Evolutionary conservation across 2,797 vertebrate genomes (phyloP), one percentile per base, ranked within the genome.

Genomic region (Tolypeutes matacus): DNA sequence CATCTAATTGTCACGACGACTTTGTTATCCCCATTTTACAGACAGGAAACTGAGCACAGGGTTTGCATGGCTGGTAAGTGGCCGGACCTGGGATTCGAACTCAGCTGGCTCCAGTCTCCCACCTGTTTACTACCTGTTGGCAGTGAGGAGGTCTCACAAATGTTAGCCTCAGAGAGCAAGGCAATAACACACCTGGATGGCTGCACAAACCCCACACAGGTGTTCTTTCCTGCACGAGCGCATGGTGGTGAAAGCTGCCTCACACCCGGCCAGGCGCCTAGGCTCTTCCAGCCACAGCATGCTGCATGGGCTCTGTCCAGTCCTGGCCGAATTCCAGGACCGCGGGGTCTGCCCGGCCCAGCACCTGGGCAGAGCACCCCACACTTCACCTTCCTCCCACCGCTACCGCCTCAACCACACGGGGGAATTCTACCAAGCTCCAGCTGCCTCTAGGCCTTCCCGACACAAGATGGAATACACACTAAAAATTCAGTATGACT

Each of bases 361-460:
- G 49, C 21, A 56, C 13, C 67, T 1, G 18, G 12, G 51, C 36
- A 56, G 36, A n/a, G 36, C 34, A 65, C n/a, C 53, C 75, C 27
- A 3, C 1, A 14, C n/a, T 12, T 17, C 46, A 56, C 34, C 20
- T 21, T n/a, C 20, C 64, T 14, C n/a, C 18, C 3, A 3, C 0
- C 1, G 1, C 53, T 36, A 18, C 1, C 29, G 36, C 81, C 75
- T 62, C 53, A 42, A 23, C 56, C 3, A 0, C 25, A 27, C 0
- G 3, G 2, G 11, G 86, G 58, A 73, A 39, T 87, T 36, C 34
- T 18, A 21, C 29, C 5, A 9, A 9, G 7, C 49, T 51, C 39
- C 42, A 23, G 73, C n/a, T 46, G 21, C n/a, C 72, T 25, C 17
- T 36, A n/a, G 15, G 23, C 64, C 86, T 69, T 75, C 36, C 73